phyloP scores from a whole-genome alignment of 2,888 invertebrate species.

The Allygus modestus region DNA sequence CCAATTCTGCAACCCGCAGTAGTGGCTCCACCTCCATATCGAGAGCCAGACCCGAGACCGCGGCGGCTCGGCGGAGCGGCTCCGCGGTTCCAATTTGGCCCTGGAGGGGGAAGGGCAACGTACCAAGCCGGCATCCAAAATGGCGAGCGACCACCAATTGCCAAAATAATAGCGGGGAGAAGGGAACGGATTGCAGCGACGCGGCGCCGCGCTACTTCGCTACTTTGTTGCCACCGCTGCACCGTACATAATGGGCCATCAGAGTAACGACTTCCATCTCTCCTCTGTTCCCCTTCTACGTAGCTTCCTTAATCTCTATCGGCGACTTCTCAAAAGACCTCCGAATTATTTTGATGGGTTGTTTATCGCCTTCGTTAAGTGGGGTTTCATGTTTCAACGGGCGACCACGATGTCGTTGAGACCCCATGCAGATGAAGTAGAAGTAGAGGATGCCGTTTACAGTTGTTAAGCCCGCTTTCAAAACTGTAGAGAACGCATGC shows the following conservation, averaged over 20 bases:
- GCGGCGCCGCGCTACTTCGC: slow-evolving; percentile 29
- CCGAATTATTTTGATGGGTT: not conserved
- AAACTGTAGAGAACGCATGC: too few relatives aligned
- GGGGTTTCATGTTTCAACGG: not conserved
- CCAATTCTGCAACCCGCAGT: too few relatives aligned
- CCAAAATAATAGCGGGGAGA: slow-evolving; percentile 55
- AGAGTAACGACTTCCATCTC: not conserved
- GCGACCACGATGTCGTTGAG: too few relatives aligned
- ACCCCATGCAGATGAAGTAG: too few relatives aligned
- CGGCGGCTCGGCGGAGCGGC: not conserved
- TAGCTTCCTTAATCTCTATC: not conserved
- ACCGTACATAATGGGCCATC: slow-evolving; percentile 38
- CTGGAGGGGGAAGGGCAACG: slow-evolving; percentile 57
- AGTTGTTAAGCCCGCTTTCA: too few relatives aligned
- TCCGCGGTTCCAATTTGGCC: not conserved
- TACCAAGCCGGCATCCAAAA: slow-evolving; percentile 56
- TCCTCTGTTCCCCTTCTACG: not conserved
- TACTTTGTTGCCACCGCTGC: too few relatives aligned
- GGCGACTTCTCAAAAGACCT: not conserved
- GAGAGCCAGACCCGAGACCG: not conserved
- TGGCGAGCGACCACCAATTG: slow-evolving; percentile 54
- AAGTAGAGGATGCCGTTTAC: too few relatives aligned
- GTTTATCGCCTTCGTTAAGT: not conserved
- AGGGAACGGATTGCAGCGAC: slow-evolving; percentile 43
- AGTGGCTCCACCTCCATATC: too few relatives aligned